A percentile compares a stretch with the other conserved stretches of the same genome.
These are phyloP conservation scores for Zaprionus obscuricornis DNA, from an alignment of 2,888 invertebrate genomes.

Conservation along the genomic window DNA sequence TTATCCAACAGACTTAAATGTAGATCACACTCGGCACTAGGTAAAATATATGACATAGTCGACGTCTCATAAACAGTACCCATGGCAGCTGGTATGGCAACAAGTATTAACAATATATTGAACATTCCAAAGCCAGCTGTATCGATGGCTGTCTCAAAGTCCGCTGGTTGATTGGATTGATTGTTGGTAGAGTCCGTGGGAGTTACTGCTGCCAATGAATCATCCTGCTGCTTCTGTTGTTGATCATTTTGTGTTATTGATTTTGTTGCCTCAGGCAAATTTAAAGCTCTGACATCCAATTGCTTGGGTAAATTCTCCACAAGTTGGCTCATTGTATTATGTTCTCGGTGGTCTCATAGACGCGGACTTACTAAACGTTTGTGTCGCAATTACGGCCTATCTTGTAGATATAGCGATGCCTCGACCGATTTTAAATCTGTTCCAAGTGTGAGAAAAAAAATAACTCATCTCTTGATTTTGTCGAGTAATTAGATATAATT, in stretches of 20 bases:
- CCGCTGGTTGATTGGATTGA: slow-evolving; percentile 73
- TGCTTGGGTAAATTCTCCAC: slow-evolving; percentile 28
- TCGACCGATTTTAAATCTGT: slow-evolving; percentile 34
- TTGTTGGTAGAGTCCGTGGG: neutral
- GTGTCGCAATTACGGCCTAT: slow-evolving; percentile 36
- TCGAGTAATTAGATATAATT: slow-evolving; percentile 7
- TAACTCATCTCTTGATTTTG: slow-evolving; percentile 15
- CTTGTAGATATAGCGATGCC: slow-evolving; percentile 28
- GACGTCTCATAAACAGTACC: slow-evolving; percentile 89
- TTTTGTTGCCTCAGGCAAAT: neutral
- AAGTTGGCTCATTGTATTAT: slow-evolving; percentile 33
- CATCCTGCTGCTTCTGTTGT: slow-evolving; percentile 14
- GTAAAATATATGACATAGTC: slow-evolving; percentile 88
- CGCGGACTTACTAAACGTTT: slow-evolving; percentile 49
- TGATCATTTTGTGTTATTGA: slow-evolving; percentile 14
- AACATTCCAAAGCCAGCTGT: slow-evolving; percentile 89
- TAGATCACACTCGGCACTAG: slow-evolving; percentile 90
- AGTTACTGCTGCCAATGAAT: neutral
- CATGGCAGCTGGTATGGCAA: slow-evolving; percentile 87
- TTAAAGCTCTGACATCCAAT: slow-evolving; percentile 5
- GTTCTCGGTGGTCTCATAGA: slow-evolving; percentile 3
- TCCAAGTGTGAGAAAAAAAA: slow-evolving; percentile 18
- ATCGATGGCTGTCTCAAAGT: slow-evolving; percentile 89
- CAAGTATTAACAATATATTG: slow-evolving; percentile 86
- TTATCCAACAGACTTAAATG: slow-evolving; percentile 87